Evolutionary conservation across 2,113 vertebrate species (phyloP).

Genomic region (Periophthalmus modestus): DNA sequence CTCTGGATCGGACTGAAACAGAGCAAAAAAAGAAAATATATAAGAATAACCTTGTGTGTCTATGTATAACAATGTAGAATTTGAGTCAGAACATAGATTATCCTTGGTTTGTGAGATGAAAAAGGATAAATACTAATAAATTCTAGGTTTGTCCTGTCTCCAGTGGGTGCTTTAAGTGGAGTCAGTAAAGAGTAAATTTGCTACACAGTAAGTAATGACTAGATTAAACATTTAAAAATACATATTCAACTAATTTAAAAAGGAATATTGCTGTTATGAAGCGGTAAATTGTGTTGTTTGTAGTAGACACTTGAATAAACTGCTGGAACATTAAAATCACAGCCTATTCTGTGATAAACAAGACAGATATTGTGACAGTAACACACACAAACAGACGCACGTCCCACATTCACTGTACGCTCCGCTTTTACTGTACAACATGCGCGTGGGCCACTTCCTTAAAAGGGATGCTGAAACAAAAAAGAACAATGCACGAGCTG

Average conservation of each 20-base stretch:
- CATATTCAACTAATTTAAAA: background rate
- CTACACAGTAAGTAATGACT: background rate
- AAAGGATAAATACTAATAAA: background rate
- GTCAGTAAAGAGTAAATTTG: background rate
- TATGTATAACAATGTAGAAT: no score
- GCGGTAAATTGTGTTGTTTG: background rate
- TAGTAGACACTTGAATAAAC: background rate
- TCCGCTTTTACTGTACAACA: slow-evolving; percentile 19
- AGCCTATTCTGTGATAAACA: background rate
- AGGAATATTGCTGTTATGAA: background rate
- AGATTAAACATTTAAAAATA: background rate
- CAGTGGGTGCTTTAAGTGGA: background rate
- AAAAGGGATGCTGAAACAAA: slow-evolving; percentile 45
- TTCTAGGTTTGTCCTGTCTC: background rate
- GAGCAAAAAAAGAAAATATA: background rate
- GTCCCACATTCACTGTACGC: slow-evolving; percentile 10
- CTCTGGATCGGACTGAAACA: slow-evolving; percentile 52
- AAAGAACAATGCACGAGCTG: slow-evolving; percentile 22
- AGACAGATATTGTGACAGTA: background rate
- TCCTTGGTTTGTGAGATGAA: background rate
- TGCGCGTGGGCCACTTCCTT: slow-evolving; percentile 66
- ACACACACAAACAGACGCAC: background rate
- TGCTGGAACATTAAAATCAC: background rate
- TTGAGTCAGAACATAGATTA: background rate
- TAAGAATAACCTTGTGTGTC: background rate